Base-by-base conservation (phyloP, 2,797 vertebrate genomes). In the Gadopsis marmoratus region DNA sequence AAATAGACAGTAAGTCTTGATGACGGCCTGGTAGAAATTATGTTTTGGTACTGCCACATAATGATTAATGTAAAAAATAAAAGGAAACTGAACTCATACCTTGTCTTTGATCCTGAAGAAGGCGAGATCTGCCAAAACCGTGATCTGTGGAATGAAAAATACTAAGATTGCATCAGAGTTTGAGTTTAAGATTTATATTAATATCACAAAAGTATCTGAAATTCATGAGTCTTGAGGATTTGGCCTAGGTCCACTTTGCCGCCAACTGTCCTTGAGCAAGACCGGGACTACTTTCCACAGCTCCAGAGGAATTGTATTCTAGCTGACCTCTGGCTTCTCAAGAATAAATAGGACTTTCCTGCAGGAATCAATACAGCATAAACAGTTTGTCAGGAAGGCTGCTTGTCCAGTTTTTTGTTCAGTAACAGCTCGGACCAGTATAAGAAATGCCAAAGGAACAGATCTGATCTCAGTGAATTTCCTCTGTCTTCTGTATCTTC, bases 301-400 rank as follows among this genome's bases (percentile, higher is more conserved):
- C 62, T 51, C 4, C 17, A 56, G 26, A 70, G 9, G 26, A 71
- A 23, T 50, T 70, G 66, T 23, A 29, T 37, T 61, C 48, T 37
- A 43, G 19, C 39, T 74, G 47, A 88, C 76, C 66, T 81, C 26
- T 66, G 62, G 75, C 69, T 37, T 21, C 61, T 74, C 17, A 37
- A 70, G 2, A 73, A 12, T 69, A 69, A 81, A 60, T 9, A 51
- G 1, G 54, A 31, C 23, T 37, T 79, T 60, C 23, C 33, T 37
- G 14, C 23, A 35, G 33, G 10, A 82, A 81, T 82, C 61, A 71
- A 55, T 73, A 70, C 68, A 59, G 31, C 60, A 74, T 35, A 59
- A 81, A 60, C 39, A 33, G 16, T 55, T 58, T 60, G 29, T 66
- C 50, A 21, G 11, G 21, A 11, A 58, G 37, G 3, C 43, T 51